Evolutionary conservation across 2,113 vertebrate species (phyloP).

Genomic region (Hiodon tergisus): DNA sequence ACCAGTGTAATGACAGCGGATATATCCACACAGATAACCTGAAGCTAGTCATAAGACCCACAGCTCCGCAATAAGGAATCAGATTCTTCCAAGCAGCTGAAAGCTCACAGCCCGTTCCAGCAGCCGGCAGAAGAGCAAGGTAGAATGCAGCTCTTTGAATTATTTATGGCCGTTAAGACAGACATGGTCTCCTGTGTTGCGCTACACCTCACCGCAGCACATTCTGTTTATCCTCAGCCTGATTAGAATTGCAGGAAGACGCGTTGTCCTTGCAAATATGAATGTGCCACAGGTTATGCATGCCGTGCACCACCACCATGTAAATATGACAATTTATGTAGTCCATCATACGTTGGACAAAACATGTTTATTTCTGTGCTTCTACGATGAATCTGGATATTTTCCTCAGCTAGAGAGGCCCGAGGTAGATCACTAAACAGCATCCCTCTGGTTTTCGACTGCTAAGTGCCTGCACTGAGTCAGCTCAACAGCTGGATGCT

Average conservation of each 20-base stretch:
- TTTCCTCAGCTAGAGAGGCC: neutral
- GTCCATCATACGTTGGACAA: too few relatives aligned
- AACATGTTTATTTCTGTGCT: neutral
- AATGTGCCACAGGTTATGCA: neutral
- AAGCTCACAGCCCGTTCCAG: constrained; percentile 15
- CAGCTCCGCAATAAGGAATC: neutral
- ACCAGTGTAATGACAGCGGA: neutral
- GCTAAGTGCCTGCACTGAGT: neutral
- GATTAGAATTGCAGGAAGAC: neutral
- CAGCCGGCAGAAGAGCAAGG: constrained; percentile 10
- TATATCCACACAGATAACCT: neutral
- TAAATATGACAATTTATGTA: too few relatives aligned
- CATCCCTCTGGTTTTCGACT: neutral
- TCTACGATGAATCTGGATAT: neutral
- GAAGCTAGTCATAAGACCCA: neutral
- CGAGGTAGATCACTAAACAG: neutral
- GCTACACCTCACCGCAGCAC: neutral
- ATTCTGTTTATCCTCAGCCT: neutral
- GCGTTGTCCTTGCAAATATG: neutral
- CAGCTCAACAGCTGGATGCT: neutral
- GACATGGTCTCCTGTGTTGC: constrained; percentile 9
- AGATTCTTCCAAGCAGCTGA: neutral
- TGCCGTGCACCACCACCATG: neutral
- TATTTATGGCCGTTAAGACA: constrained; percentile 21
- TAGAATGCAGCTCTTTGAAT: constrained; percentile 19